Evolutionary conservation across 1,140 invertebrate species (phyloP).

Genomic region (Ceratina calcarata): DNA sequence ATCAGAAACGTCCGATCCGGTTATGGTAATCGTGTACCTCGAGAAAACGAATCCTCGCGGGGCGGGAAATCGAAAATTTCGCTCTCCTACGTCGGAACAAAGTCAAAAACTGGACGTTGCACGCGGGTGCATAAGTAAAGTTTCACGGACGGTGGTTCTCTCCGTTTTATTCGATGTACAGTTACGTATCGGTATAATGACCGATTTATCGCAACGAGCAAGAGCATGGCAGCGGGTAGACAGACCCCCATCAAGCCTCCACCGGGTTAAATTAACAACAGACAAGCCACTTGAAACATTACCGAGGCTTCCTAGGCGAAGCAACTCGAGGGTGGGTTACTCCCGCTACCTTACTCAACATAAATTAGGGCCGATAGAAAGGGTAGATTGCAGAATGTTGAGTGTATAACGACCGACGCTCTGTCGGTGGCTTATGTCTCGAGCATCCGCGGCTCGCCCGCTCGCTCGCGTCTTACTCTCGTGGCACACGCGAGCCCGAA

Average conservation of each 20-base stretch:
- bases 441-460: constrained; percentile 57
- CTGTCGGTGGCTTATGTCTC: constrained; percentile 57
- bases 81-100: no score
- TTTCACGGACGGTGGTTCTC: constrained; percentile 1
- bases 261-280: constrained; percentile 79
- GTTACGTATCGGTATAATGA: constrained; percentile 67
- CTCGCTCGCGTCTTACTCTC: constrained; percentile 58
- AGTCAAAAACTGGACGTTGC: background rate
- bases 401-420: constrained; percentile 73
- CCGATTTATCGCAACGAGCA: constrained; percentile 76
- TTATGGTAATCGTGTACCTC: constrained; percentile 38
- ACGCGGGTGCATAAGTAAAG: no score
- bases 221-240: constrained; percentile 70
- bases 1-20: constrained; percentile 34
- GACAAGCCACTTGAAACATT: constrained; percentile 80
- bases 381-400: constrained; percentile 80
- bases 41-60: constrained; percentile 5
- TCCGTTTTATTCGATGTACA: constrained; percentile 22
- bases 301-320: constrained; percentile 74
- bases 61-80: constrained; percentile 17
- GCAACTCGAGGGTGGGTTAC: constrained; percentile 68
- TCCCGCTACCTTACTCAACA: constrained; percentile 77
- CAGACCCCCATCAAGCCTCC: constrained; percentile 75
- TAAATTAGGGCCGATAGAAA: constrained; percentile 80
- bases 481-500: constrained; percentile 58